Evolutionary conservation across 2,888 invertebrate species (phyloP).

Genomic region (Coelinius sp.): DNA sequence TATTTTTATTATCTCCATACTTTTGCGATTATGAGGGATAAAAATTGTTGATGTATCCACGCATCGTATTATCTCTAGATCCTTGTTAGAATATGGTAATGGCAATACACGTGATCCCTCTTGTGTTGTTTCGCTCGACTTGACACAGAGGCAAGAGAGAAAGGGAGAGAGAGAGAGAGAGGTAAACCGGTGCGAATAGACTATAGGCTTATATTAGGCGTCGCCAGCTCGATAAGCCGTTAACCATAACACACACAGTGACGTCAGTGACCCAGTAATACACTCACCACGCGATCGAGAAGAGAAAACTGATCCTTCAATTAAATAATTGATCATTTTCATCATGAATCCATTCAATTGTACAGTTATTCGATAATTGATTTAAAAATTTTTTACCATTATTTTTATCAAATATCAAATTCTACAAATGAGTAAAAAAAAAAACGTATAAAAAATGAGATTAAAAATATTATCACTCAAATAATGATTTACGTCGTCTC

Average conservation of each 20-base stretch:
- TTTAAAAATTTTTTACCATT: too few relatives aligned
- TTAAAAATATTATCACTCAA: neutral
- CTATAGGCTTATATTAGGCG: constrained; percentile 24
- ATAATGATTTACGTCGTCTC: neutral
- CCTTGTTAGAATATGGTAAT: neutral
- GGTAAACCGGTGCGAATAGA: constrained; percentile 26
- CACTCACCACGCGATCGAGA: constrained; percentile 29
- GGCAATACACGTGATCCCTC: neutral
- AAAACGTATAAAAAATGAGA: neutral
- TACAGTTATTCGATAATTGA: too few relatives aligned
- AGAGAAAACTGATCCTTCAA: neutral
- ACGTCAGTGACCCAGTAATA: constrained; percentile 43
- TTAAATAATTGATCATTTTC: too few relatives aligned
- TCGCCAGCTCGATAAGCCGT: constrained; percentile 44
- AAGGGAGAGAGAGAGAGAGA: constrained; percentile 1
- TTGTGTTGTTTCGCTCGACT: neutral
- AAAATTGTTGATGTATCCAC: too few relatives aligned
- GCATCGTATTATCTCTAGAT: neutral
- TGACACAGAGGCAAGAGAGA: neutral
- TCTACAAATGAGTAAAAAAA: neutral
- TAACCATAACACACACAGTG: constrained; percentile 43
- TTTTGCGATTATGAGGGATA: neutral
- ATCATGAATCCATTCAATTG: too few relatives aligned
- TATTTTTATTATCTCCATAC: neutral
- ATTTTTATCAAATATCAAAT: neutral